A percentile compares a stretch with the other conserved stretches of the same genome.
Conservation (phyloP, 2,113 vertebrate genomes). For the Mormoops blainvillei region DNA sequence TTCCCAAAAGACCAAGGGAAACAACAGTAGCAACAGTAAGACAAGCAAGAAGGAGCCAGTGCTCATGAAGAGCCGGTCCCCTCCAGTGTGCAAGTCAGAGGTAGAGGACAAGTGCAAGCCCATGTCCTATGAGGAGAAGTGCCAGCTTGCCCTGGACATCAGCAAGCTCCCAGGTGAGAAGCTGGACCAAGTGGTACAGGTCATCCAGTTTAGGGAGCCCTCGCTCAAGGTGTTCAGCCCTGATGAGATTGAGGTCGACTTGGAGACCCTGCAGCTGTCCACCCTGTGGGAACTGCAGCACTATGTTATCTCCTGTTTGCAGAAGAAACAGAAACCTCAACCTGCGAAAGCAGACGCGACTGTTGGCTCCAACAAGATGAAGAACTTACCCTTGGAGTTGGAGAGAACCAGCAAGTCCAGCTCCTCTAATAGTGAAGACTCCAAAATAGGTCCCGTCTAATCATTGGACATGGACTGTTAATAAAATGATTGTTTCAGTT, state of each 20-base stretch:
- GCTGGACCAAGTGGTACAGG: background rate
- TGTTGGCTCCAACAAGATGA: conserved; percentile 87
- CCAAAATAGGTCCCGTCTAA: conserved; percentile 82
- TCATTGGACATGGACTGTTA: conserved; percentile 70
- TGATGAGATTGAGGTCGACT: background rate
- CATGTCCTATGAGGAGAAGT: background rate
- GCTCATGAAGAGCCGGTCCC: background rate
- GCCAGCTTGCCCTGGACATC: background rate
- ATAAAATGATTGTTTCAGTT: conserved; percentile 74
- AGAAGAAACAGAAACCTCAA: background rate
- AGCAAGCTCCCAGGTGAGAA: background rate
- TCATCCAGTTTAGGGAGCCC: background rate
- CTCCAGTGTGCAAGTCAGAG: background rate
- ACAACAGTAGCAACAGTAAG: background rate
- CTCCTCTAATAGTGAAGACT: conserved; percentile 93
- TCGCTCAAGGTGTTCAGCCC: background rate
- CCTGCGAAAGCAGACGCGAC: conserved; percentile 89
- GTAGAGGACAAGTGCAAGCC: background rate
- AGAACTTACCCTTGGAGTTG: conserved; percentile 86
- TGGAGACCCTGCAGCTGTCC: background rate
- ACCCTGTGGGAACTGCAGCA: background rate
- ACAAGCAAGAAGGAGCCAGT: background rate
- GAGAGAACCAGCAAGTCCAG: conserved; percentile 93
- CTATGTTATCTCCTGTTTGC: background rate
- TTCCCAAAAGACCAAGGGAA: background rate